Base-by-base conservation (phyloP, 64 coral and sea anemone genomes). In the Montipora cactus region DNA sequence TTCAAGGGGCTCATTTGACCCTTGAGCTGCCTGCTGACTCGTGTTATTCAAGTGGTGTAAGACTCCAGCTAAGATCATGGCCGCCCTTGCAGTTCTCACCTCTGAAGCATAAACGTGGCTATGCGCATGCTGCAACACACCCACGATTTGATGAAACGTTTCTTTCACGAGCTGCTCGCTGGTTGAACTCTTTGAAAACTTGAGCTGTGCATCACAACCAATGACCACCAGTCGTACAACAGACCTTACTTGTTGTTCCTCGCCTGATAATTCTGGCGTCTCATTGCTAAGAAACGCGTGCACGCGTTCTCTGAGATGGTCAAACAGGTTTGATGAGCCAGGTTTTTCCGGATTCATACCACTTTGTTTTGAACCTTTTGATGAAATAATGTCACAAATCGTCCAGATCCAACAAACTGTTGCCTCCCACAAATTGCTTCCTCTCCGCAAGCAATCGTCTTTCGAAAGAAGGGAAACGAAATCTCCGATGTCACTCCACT, bases 371-470 rank as follows among this genome's bases (percentile, higher is more conserved):
- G 82, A 59, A 23, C n/a, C 22, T 14, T 59, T 13, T 86, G 64
- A 4, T 7, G 10, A 67, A 21, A 86, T 16, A n/a, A 21, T 13
- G 62, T 6, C 66, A 10, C n/a, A 19, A 71, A 79, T 88, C 5
- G 71, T 77, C 96, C 93, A 92, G 5, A 98, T 23, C 93, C 93
- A 98, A 15, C 51, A 44, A 22, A 79, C 80, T 10, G 88, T 47
- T 66, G 74, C 76, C 61, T 92, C 78, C 96, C 96, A 98, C 22
- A 98, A 66, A 37, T 10, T 25, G 37, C 12, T 95, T 28, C 84
- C 84, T 22, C 96, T 80, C 16, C 89, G 77, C 8, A 98, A 55
- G 23, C 82, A 95, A 46, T 95, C 92, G 5, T 92, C 84, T 3
- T 74, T 7, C 13, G 68, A 76, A 18, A 91, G 68, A 46, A 55